Conservation (phyloP, 2,113 vertebrate species). For the Myiagra hebetior region DNA sequence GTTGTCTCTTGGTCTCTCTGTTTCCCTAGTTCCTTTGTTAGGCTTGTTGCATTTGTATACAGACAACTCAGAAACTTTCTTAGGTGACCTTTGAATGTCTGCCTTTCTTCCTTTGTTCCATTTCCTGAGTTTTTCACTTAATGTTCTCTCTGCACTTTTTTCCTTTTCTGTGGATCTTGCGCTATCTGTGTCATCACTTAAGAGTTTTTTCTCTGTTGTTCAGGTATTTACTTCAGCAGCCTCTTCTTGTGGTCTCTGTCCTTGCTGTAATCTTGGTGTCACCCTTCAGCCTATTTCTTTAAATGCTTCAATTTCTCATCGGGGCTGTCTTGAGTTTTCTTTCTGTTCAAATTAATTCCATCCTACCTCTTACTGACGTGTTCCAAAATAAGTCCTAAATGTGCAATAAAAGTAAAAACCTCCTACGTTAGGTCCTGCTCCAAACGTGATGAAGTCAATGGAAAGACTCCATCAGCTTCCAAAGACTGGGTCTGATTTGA, state of each 20-base stretch:
- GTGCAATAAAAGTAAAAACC: constrained; percentile 33
- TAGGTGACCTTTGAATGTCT: constrained; percentile 54
- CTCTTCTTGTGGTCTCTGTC: background rate
- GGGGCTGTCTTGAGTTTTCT: background rate
- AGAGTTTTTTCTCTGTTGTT: constrained; percentile 20
- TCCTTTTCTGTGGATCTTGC: background rate
- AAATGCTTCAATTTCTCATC: background rate
- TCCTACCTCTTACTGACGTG: constrained; percentile 22
- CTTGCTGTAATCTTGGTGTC: background rate
- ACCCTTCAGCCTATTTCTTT: background rate
- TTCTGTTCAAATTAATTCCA: constrained; percentile 51
- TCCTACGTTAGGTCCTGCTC: background rate
- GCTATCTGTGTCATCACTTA: constrained; percentile 4
- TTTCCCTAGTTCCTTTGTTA: constrained; percentile 36
- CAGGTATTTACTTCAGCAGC: constrained; percentile 32
- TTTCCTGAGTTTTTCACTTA: constrained; percentile 56
- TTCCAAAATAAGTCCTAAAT: constrained; percentile 50
- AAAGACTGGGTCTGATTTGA: background rate
- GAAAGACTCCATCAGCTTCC: constrained; percentile 22
- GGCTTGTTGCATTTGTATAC: constrained; percentile 36
- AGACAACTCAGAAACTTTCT: constrained; percentile 56
- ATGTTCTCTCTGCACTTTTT: constrained; percentile 36
- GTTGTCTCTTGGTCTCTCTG: constrained; percentile 2
- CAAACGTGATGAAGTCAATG: constrained; percentile 25
- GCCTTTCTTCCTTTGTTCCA: constrained; percentile 54